Evolutionary conservation across 2,888 invertebrate species (phyloP).

Genomic region (Hedychridium roseum): DNA sequence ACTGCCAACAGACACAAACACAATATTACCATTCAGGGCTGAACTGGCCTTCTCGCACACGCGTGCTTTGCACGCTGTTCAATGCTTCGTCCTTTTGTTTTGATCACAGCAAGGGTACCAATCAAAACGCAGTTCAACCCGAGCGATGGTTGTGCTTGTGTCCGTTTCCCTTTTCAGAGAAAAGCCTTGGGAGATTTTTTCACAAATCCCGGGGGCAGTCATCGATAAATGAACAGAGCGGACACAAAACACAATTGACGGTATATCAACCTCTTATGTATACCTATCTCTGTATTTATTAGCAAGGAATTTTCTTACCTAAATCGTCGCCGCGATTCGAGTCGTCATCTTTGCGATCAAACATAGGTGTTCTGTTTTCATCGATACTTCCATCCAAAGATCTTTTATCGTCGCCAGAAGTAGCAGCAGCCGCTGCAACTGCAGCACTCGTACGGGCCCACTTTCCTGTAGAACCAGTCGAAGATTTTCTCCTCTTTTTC

Average conservation of each 20-base stretch:
- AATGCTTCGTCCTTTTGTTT: too few relatives aligned
- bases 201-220: slow-evolving; percentile 13
- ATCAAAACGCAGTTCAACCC: slow-evolving; percentile 58
- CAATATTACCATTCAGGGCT: slow-evolving; percentile 60
- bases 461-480: slow-evolving; percentile 51
- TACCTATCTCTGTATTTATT: background rate
- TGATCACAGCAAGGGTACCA: too few relatives aligned
- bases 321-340: slow-evolving; percentile 46
- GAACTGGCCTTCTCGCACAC: slow-evolving; percentile 58
- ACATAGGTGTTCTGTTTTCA: slow-evolving; percentile 40
- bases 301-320: slow-evolving; percentile 37
- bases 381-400: slow-evolving; percentile 30
- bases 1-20: slow-evolving; percentile 61
- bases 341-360: slow-evolving; percentile 48
- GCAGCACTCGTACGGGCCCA: slow-evolving; percentile 45
- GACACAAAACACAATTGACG: slow-evolving; percentile 56
- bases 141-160: slow-evolving; percentile 62
- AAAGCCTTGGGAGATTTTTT: slow-evolving; percentile 18
- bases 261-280: slow-evolving; percentile 4
- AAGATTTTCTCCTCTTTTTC: slow-evolving; percentile 66
- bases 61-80: too few relatives aligned
- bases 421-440: too few relatives aligned
- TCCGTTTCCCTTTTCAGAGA: slow-evolving; percentile 45
- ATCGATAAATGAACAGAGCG: slow-evolving; percentile 35
- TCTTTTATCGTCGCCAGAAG: slow-evolving; percentile 37